Conservation (phyloP, 1,140 invertebrate species). For the Acromyrmex heyeri region DNA sequence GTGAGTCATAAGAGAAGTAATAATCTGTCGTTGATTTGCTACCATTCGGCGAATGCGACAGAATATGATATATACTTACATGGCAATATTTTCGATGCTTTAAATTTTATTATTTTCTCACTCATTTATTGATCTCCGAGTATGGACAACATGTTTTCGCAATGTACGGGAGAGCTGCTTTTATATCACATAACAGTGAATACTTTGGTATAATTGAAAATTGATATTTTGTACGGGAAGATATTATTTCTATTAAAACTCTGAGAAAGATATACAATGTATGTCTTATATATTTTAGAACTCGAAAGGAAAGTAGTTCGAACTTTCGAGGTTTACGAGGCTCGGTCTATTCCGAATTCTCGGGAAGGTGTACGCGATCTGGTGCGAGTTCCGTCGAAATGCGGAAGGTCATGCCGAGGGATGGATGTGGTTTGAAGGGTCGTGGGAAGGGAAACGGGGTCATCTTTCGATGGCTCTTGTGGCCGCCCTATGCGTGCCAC, state of each 20-base stretch:
- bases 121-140: conserved; percentile 24
- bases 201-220: conserved; percentile 15
- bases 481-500: conserved; percentile 42
- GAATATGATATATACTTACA: background rate
- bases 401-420: conserved; percentile 56
- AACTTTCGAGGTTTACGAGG: conserved; percentile 54
- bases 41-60: background rate
- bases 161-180: background rate
- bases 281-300: conserved; percentile 15
- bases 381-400: conserved; percentile 64
- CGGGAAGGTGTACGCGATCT: conserved; percentile 66
- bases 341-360: conserved; percentile 54
- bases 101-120: conserved; percentile 25
- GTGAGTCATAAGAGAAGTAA: background rate
- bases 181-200: background rate
- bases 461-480: conserved; percentile 63
- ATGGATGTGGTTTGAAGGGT: conserved; percentile 72
- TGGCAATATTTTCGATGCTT: background rate
- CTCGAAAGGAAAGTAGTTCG: conserved; percentile 31
- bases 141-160: conserved; percentile 14
- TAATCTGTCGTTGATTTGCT: background rate
- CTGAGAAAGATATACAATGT: background rate
- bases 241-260: conserved; percentile 20
- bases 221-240: conserved; percentile 11
- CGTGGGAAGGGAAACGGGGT: conserved; percentile 77